Evolutionary conservation across 2,797 vertebrate species (phyloP).

Genomic region (Streptopelia turtur): DNA sequence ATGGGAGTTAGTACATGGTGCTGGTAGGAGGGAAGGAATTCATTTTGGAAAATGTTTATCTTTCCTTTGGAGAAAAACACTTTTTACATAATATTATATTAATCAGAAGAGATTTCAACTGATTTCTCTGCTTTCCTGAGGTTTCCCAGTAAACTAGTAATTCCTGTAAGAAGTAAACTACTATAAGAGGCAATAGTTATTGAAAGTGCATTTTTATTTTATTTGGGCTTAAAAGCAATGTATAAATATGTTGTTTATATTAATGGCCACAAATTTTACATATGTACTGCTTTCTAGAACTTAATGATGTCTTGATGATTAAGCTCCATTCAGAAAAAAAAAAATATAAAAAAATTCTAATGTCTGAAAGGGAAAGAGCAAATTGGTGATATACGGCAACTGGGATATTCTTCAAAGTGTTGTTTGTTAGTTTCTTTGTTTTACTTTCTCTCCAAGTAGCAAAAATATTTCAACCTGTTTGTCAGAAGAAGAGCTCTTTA

Average conservation of each 20-base stretch:
- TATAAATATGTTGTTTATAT: neutral
- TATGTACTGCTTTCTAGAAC: neutral
- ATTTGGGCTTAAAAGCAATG: neutral
- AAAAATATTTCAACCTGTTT: neutral
- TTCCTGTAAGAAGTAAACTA: neutral
- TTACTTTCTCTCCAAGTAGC: neutral
- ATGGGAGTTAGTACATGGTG: slow-evolving; percentile 36
- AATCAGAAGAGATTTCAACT: neutral
- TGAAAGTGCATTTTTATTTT: neutral
- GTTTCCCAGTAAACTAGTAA: neutral
- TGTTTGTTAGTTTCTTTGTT: neutral
- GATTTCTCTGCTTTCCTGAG: neutral
- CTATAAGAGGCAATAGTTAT: neutral
- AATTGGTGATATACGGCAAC: neutral
- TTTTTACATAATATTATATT: slow-evolving; percentile 15
- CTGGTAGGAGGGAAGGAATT: slow-evolving; percentile 22
- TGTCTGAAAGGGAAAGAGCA: neutral
- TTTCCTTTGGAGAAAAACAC: slow-evolving; percentile 20
- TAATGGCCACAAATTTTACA: neutral
- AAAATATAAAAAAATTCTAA: neutral
- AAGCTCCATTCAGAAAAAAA: neutral
- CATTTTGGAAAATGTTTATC: slow-evolving; percentile 39
- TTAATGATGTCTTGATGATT: neutral
- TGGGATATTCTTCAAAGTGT: neutral
- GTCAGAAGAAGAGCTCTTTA: neutral